Evolutionary conservation across 2,113 vertebrate species (phyloP), one percentile per base, ranked within the genome.

Genomic region (Mormyrus iriodes): DNA sequence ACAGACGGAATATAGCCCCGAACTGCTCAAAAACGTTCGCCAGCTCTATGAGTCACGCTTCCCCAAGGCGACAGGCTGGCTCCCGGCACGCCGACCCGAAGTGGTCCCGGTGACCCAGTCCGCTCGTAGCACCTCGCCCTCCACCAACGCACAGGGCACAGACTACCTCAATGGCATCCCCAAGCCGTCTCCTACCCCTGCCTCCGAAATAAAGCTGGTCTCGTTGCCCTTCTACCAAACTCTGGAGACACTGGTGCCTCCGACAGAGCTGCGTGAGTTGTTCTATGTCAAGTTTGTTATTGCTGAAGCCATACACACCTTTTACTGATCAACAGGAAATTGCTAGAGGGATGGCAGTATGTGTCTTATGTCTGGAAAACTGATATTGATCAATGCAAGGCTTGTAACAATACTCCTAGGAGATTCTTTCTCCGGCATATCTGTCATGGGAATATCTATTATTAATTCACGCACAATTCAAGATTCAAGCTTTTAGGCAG

Each of bases 91-190:
- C 76, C 96, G 98, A 0, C 94, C 97, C 0, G 98, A 98, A 3
- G 88, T 96, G 0, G 94, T 98, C 90, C 89, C 96, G 12, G 93
- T 98, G 31, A 95, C 96, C 52, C 94, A 97, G 0, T 93, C 97
- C 0, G 95, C 95, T 7, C 94, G 95, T 90, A 95, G 93, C 91
- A 94, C 94, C 39, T 94, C 95, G 85, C 93, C 97, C 0, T 95
- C 95, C 46, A 95, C 97, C 83, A 93, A 94, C 90, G 90, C 93
- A 91, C 95, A 95, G 94, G 97, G 98, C 19, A 95, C 97, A 90
- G 98, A 99, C 94, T 98, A 99, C 95, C 96, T 99, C 93, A 99
- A 99, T 0, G 98, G 98, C 95, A 96, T 98, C n/a, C 96, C 97
- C 85, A 95, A 96, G 94, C 92, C 94, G 0, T 87, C 93, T 19